Evolutionary conservation across 1,140 invertebrate species (phyloP), one percentile per base, ranked within the genome.

Genomic region (Drosophila takahashii): DNA sequence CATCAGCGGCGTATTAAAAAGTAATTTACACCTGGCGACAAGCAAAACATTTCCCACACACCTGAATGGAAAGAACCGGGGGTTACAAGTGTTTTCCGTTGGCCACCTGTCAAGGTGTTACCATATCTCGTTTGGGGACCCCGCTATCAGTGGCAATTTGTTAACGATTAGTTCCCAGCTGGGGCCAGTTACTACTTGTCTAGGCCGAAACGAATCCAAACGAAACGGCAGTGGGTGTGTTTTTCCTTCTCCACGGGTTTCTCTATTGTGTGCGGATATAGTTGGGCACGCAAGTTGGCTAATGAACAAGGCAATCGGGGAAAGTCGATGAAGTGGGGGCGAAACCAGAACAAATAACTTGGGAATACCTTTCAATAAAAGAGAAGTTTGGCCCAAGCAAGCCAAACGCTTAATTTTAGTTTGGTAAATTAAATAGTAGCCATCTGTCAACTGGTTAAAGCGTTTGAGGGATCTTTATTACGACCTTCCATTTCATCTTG

Each of bases 11-110:
- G 66, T 79, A 89, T 87, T 87, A 79, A 87, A 89, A 89, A 89
- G 79, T 89, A 76, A 87, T 87, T 87, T 87, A 83, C 84, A 87
- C 79, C 83, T 87, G 83, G 79, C 64, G 47, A 47, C 59, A 59
- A 48, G 58, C 42, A 48, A 67, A 69, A 61, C 57, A 76, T 77
- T 87, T 79, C 83, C 67, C 81, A 87, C 48, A 79, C 79, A 76
- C 61, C 48, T 42, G 47, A 15, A 36, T 13, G 51, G 52, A 10
- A 22, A 9, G 11, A 32, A 9, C 9, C 10, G 4, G 48, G 57
- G 41, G 29, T 76, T 58, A 61, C 65, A 47, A 48, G 39, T 59
- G 70, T 70, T 62, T 59, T 75, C 57, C 65, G 73, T 16, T 47
- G 59, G 44, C 54, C 53, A 60, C 56, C 73, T 72, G 78, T 75